Base-by-base conservation (phyloP, 1,140 invertebrate genomes). In the Ceratoteleas bidentatus region DNA sequence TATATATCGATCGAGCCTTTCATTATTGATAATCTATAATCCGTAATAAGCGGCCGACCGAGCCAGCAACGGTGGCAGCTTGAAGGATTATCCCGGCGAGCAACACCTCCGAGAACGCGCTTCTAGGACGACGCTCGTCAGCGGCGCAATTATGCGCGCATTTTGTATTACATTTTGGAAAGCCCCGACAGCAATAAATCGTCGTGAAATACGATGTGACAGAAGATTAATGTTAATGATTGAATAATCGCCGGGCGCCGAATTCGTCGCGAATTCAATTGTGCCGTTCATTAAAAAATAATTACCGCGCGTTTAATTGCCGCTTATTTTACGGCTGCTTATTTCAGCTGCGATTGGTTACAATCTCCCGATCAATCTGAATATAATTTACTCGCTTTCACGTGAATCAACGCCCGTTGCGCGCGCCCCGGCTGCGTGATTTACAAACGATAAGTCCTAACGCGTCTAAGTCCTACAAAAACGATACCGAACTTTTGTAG, bases 1-100 rank as follows among this genome's bases (percentile, higher is more conserved):
- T 50, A 32, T 69, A 72, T 79, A 81, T 84, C 75, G 83, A 82
- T 82, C 72, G 75, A 70, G 75, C 53, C 85, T 84, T 86, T 89
- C 87, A 89, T 90, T 89, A 90, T 90, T 90, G 89, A 90, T 90
- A 90, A 90, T 90, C 88, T 88, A 88, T 90, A 90, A 88, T 88
- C 86, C 85, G 80, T 88, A 89, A 90, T 88, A 90, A 89, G 82
- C 83, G 65, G 50, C 58, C 83, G 76, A 73, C 58, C 72, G 43
- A 69, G 68, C 77, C 66, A 50, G 50, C 65, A 72, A 86, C 87
- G 74, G 87, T 87, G 88, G 87, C 88, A 89, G 86, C 77, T 87
- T 89, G 87, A 88, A 85, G 82, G 84, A 90, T 89, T 83, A 83
- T 79, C 75, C 58, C 24, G 56, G 47, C 54, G 15, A 60, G 83